Conservation (phyloP, 2,888 invertebrate genomes). For the Drosophila picticornis region DNA sequence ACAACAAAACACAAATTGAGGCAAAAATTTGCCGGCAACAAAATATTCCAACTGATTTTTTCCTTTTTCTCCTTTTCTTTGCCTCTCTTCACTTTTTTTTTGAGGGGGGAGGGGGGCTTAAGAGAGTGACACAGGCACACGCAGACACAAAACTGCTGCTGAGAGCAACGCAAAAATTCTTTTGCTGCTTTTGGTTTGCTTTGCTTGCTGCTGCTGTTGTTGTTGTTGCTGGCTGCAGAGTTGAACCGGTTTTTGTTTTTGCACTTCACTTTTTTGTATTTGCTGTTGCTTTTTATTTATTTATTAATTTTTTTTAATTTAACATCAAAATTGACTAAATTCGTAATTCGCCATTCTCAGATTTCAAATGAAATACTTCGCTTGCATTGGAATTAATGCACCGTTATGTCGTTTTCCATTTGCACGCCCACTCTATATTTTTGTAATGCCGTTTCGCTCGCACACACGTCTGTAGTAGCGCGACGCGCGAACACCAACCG, state of each 20-base stretch:
- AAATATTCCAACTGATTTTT: conserved; percentile 62
- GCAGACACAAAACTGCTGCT: conserved; percentile 28
- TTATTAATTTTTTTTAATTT: conserved; percentile 15
- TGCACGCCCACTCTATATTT: conserved; percentile 52
- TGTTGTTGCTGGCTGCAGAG: conserved; percentile 62
- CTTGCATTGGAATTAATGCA: conserved; percentile 47
- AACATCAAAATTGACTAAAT: conserved; percentile 45
- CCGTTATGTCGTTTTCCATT: conserved; percentile 61
- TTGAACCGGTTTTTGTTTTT: conserved; percentile 80
- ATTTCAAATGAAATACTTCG: conserved; percentile 21
- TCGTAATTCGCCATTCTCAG: conserved; percentile 10
- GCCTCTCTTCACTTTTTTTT: conserved; percentile 31
- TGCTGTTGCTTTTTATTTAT: conserved; percentile 25
- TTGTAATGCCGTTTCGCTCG: conserved; percentile 57
- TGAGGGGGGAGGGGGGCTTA: conserved; percentile 5
- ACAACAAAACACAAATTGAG: conserved; percentile 45
- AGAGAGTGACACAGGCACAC: conserved; percentile 26
- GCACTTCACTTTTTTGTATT: conserved; percentile 76
- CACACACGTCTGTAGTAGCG: conserved; percentile 44
- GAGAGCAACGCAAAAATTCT: conserved; percentile 66
- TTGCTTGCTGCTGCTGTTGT: conserved; percentile 44
- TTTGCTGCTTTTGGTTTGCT: conserved; percentile 51
- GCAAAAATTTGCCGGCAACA: conserved; percentile 42
- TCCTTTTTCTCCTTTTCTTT: conserved; percentile 41
- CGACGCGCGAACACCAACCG: conserved; percentile 48